phyloP scores from a whole-genome alignment of 2,113 vertebrate genomes.

The Toxostoma redivivum region DNA sequence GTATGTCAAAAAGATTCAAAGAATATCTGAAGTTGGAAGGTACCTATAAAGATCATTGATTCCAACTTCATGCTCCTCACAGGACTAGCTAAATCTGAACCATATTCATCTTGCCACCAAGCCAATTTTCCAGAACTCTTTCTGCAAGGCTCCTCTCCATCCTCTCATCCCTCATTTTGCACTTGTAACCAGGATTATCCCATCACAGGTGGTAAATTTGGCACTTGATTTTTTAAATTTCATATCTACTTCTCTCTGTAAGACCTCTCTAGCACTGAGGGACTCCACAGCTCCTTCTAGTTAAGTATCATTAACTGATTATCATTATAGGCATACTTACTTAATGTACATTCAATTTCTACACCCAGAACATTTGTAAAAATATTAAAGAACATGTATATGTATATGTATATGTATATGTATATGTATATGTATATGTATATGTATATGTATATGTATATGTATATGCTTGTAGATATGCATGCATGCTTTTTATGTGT shows the following conservation, averaged over 20 bases:
- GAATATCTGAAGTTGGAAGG: neutral
- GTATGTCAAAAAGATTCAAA: neutral
- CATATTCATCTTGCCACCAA: neutral
- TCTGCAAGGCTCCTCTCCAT: neutral
- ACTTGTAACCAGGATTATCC: neutral
- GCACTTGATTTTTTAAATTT: neutral
- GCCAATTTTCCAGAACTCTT: neutral
- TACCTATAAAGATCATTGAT: neutral
- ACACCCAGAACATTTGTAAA: neutral
- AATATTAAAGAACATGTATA: neutral
- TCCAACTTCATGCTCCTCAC: neutral
- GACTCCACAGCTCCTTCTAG: neutral
- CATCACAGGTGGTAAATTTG: fast-evolving
- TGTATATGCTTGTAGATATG: neutral
- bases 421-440: neutral
- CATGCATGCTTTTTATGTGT: neutral
- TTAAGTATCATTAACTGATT: neutral
- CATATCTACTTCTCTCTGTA: neutral
- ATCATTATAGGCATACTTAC: neutral
- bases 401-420: too few species aligned
- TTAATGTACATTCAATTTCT: neutral
- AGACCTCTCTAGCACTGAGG: neutral
- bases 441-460: too few species aligned
- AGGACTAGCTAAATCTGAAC: neutral
- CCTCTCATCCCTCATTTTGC: neutral